Evolutionary conservation across 2,113 vertebrate species (phyloP).

Genomic region (Eulemur macaco): DNA sequence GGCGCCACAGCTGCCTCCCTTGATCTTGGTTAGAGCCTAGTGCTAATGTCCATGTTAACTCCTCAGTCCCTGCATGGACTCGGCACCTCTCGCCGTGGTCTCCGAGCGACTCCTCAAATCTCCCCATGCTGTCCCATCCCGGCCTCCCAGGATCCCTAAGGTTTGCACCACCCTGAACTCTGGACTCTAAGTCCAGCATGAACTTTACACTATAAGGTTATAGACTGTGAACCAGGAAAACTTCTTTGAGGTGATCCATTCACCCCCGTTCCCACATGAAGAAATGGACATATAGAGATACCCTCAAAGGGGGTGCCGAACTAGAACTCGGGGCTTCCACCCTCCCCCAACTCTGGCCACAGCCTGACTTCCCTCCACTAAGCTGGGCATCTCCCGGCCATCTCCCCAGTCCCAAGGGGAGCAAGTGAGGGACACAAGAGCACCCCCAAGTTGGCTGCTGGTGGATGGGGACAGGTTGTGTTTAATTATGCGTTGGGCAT

Average conservation of each 20-base stretch:
- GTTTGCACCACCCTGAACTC: not conserved
- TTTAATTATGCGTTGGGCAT: not conserved
- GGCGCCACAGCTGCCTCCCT: not conserved
- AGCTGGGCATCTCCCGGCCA: not conserved
- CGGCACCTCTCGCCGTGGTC: not conserved
- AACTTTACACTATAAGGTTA: not conserved
- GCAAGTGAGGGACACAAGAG: not conserved
- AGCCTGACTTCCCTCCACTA: not conserved
- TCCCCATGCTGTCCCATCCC: accelerated
- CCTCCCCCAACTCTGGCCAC: too few species aligned
- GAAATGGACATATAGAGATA: not conserved
- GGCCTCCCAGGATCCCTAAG: not conserved
- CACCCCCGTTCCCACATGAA: not conserved
- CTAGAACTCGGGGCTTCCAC: not conserved
- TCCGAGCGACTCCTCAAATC: not conserved
- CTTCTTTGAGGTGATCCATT: not conserved
- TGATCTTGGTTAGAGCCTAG: not conserved
- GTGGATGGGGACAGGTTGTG: not conserved
- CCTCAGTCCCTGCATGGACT: not conserved
- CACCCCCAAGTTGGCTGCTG: not conserved
- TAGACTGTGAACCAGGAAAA: not conserved
- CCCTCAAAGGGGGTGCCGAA: not conserved
- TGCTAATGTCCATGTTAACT: not conserved
- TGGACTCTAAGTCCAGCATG: not conserved
- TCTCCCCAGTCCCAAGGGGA: not conserved